Evolutionary conservation across 2,113 vertebrate species (phyloP), one percentile per base, ranked within the genome.

Genomic region (Rallus limicola): DNA sequence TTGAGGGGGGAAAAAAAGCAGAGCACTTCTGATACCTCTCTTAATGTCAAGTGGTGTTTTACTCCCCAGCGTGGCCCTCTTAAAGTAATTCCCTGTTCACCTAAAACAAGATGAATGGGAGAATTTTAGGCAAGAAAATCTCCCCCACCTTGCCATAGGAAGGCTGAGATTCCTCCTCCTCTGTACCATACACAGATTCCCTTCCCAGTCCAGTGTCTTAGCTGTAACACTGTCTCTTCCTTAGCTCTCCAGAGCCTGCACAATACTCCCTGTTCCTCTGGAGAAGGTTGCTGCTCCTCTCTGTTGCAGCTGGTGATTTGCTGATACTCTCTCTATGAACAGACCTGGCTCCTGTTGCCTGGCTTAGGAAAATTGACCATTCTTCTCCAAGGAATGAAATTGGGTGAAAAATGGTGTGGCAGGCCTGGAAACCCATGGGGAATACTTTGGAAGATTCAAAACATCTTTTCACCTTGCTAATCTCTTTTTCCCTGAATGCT

Each of bases 401-500:
- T 0, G 10, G 64, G 11, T 72, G 52, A 40, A 23, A 16, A 69
- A 29, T 14, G 3, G 58, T 55, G 77, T 46, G 58, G 87, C 91
- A 71, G 77, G 59, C 53, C 92, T 20, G 7, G 72, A n/a, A 55
- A 86, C 58, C 59, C 80, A 53, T 36, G 75, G 81, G 83, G 62
- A 84, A 50, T 1, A 16, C 65, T 82, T 80, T 31, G 65, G 53
- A 38, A 91, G 53, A 82, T 85, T 56, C 82, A 76, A 88, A 76
- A 76, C 76, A 50, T 62, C 82, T 72, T 79, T 92, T 91, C 72
- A 44, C 90, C 78, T 82, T 42, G 74, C 92, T 95, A 95, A 89
- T 93, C 90, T 79, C 71, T 64, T 88, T 69, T 25, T 0, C 53
- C 62, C 78, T 21, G 82, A 94, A 93, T 58, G 36, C 74, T 82